Evolutionary conservation across 2,113 vertebrate genomes (phyloP), one percentile per base, ranked within the genome.

Genomic region (Laticauda laticaudata): DNA sequence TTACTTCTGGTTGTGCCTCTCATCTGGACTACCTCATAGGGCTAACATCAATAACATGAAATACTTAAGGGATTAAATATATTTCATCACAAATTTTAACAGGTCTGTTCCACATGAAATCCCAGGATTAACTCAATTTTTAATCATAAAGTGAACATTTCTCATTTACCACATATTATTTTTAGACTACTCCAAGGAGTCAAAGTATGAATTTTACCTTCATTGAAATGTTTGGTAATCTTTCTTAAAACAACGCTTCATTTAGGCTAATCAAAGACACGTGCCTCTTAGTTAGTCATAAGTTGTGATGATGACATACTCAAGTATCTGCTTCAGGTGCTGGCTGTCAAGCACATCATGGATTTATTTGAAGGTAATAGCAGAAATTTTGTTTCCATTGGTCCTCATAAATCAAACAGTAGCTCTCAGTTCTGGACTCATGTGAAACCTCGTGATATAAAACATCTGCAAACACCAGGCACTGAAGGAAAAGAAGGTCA

Each of bases 291-390:
- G 96, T 96, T 94, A 93, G 94, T 96, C 23, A 69, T 95, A 95
- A 96, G 94, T 18, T 93, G 94, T 96, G 95, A 92, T 56, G 96
- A 96, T 97, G 97, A 97, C 97, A 97, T 97, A 95, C 96, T 96
- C 96, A 92, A 95, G 94, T 94, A 75, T 95, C 94, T 97, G 97
- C 97, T 98, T 98, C 94, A 93, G 97, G 98, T 97, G 97, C 97
- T 94, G 98, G 93, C 96, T 97, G 96, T 98, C 97, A 97, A 94
- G 96, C 93, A 90, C 88, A 94, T 97, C 91, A 94, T 97, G 97
- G 96, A 97, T 97, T 98, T 98, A 98, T 89, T 94, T 94, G 97
- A 95, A 90, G 1, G 93, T 97, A 98, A 97, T 94, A 96, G 96
- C 94, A 96, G 96, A 86, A 97, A 93, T 96, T 96, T 96, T 98